These are phyloP conservation scores for Harpagoxenus sublaevis DNA, from an alignment of 2,888 invertebrate species.

Conservation along the genomic window DNA sequence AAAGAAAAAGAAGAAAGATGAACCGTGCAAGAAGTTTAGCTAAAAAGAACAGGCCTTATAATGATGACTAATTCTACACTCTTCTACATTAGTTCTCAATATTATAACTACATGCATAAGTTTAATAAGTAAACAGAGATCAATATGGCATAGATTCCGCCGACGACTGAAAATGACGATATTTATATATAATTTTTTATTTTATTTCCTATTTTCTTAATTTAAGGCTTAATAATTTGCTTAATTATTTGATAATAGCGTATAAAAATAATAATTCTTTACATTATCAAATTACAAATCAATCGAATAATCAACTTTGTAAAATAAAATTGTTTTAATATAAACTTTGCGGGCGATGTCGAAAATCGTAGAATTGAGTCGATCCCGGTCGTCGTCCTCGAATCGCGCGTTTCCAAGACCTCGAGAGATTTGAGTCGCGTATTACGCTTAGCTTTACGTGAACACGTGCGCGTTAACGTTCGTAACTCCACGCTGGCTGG, in stretches of 20 bases:
- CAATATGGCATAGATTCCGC: neutral
- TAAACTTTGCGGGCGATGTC: neutral
- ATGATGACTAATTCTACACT: neutral
- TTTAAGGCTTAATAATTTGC: no score
- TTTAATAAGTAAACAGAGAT: neutral
- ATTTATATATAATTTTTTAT: neutral
- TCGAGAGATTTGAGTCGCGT: slow-evolving; percentile 40
- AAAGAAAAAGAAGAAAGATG: no score
- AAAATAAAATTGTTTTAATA: neutral
- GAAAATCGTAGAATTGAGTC: neutral
- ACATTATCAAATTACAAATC: neutral
- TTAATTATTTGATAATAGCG: neutral
- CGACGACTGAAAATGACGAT: neutral
- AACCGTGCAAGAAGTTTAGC: no score
- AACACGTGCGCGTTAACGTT: slow-evolving; percentile 53
- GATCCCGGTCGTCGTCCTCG: neutral
- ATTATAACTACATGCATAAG: neutral
- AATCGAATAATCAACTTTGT: neutral
- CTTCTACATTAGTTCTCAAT: neutral
- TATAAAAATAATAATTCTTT: neutral
- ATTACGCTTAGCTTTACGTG: slow-evolving; percentile 28
- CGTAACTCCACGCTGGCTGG: slow-evolving; percentile 11
- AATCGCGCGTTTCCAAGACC: neutral
- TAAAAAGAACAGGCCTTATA: no score
- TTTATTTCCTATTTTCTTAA: neutral